phyloP scores from a whole-genome alignment of 2,113 vertebrate genomes.

The Hippopotamus amphibius region DNA sequence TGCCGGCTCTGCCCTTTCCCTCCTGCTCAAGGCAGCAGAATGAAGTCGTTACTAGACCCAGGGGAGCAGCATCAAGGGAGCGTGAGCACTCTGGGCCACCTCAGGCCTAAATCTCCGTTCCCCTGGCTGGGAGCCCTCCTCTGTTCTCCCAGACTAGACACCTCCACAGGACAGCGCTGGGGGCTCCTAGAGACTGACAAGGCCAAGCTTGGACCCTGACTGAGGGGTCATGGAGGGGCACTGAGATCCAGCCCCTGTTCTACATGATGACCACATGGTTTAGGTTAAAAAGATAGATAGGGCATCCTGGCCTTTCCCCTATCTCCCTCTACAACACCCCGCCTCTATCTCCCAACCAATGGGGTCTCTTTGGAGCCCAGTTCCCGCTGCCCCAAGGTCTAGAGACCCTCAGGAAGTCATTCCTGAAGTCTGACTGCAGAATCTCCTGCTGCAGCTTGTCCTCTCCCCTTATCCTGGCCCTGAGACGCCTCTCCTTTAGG shows the following conservation, averaged over 20 bases:
- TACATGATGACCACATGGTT: background rate
- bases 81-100: background rate
- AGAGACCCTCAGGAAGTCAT: constrained; percentile 3
- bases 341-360: background rate
- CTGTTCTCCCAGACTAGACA: background rate
- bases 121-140: background rate
- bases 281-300: background rate
- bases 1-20: background rate
- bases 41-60: background rate
- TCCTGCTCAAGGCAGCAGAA: background rate
- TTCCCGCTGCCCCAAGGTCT: background rate
- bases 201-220: background rate
- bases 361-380: background rate
- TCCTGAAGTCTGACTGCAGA: background rate
- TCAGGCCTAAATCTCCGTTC: background rate
- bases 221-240: background rate
- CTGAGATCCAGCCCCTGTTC: background rate
- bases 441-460: background rate
- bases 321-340: background rate
- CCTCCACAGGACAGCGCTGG: background rate
- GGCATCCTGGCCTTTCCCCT: background rate
- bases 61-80: background rate
- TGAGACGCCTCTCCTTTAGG: background rate
- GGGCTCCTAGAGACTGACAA: background rate
- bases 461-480: background rate